Conservation (phyloP, 2,888 invertebrate species). For the Andrena minutula region DNA sequence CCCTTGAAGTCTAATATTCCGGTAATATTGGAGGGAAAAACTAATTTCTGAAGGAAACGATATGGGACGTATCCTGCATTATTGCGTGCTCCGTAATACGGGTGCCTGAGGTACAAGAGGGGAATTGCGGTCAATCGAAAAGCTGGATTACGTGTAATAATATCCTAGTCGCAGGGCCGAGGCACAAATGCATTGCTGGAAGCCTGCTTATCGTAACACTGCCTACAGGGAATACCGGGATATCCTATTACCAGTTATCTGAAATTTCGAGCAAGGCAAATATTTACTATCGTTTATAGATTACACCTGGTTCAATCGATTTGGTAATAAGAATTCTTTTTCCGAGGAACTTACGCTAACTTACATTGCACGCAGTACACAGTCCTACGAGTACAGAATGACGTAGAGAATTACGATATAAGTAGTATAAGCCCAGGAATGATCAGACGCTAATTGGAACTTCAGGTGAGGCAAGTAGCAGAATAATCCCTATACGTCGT, state of each 20-base stretch:
- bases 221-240: constrained; percentile 45
- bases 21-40: background rate
- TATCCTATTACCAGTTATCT: constrained; percentile 56
- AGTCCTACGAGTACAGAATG: too few species aligned
- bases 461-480: too few species aligned
- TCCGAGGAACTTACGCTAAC: too few species aligned
- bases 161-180: constrained; percentile 12
- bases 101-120: background rate
- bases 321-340: background rate
- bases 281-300: constrained; percentile 33
- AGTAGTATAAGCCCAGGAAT: too few species aligned
- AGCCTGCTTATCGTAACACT: constrained; percentile 60
- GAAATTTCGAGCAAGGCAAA: constrained; percentile 48
- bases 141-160: constrained; percentile 49
- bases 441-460: too few species aligned
- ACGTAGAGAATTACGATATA: too few species aligned
- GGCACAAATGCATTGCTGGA: constrained; percentile 46
- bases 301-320: constrained; percentile 15
- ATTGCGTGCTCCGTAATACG: background rate
- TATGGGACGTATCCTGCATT: background rate
- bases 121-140: constrained; percentile 34
- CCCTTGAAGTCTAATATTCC: background rate
- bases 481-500: too few species aligned
- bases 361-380: too few species aligned
- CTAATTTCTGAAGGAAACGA: background rate